phyloP scores from a whole-genome alignment of 2,888 invertebrate genomes.

The Melanostoma mellinum region DNA sequence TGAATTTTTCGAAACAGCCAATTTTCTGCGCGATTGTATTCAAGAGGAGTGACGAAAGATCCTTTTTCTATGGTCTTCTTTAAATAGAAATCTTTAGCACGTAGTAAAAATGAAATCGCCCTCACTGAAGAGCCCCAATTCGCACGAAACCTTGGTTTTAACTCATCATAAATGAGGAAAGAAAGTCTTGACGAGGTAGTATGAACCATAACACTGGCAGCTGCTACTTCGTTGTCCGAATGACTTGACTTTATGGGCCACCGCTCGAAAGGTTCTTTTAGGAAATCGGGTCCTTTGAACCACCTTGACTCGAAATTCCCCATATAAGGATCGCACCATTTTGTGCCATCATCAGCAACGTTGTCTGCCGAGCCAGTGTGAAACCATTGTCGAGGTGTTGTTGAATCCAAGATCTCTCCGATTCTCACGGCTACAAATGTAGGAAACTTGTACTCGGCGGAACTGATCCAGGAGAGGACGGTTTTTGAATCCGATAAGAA shows the following conservation, averaged over 20 bases:
- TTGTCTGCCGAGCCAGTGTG: background rate
- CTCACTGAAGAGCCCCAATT: slow-evolving; percentile 9
- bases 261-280: no score
- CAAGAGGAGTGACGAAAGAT: background rate
- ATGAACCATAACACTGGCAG: no score
- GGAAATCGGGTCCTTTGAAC: no score
- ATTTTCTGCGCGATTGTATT: background rate
- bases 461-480: no score
- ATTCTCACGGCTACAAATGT: no score
- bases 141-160: slow-evolving; percentile 1
- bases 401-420: no score
- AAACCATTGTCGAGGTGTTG: background rate
- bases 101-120: background rate
- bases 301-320: no score
- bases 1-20: background rate
- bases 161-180: background rate
- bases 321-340: background rate
- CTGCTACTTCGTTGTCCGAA: no score
- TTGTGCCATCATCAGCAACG: slow-evolving; percentile 7
- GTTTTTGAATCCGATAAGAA: no score
- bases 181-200: no score
- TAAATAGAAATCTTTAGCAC: slow-evolving; percentile 3
- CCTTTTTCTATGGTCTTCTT: background rate
- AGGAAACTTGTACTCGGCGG: no score
- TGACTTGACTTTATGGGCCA: no score